phyloP scores from a whole-genome alignment of 2,113 vertebrate genomes.

The Upupa epops region DNA sequence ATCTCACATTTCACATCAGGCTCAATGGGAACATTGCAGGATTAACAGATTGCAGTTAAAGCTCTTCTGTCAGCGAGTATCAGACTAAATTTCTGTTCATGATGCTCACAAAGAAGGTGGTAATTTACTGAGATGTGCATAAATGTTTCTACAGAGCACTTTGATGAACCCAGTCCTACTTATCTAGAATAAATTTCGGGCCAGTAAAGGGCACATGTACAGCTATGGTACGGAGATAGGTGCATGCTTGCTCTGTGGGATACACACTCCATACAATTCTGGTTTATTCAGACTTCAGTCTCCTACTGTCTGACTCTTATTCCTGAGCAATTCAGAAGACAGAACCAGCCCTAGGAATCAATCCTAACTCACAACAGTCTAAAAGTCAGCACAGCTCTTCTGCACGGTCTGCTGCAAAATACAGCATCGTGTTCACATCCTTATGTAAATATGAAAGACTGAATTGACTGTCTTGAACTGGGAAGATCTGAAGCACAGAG shows the following conservation, averaged over 20 bases:
- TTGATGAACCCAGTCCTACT: neutral
- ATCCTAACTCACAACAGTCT: neutral
- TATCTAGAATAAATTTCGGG: neutral
- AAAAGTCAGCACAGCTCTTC: too few species aligned
- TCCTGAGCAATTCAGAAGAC: neutral
- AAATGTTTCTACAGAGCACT: neutral
- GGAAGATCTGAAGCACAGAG: neutral
- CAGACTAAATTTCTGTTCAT: neutral
- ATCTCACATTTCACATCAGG: neutral
- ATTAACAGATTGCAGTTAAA: neutral
- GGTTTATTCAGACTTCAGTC: neutral
- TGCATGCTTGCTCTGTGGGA: neutral
- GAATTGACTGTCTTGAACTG: neutral
- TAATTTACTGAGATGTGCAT: neutral
- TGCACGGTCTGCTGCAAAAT: too few species aligned
- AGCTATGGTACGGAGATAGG: rapidly evolving
- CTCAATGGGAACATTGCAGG: neutral
- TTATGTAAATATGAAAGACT: neutral
- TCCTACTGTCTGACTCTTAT: neutral
- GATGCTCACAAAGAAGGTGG: neutral
- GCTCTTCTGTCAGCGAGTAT: neutral
- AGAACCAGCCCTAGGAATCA: neutral
- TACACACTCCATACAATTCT: neutral
- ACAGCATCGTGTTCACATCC: too few species aligned
- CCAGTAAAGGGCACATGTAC: neutral